phyloP scores from a whole-genome alignment of 1,140 invertebrate species.

The Tetramorium parvispinum region DNA sequence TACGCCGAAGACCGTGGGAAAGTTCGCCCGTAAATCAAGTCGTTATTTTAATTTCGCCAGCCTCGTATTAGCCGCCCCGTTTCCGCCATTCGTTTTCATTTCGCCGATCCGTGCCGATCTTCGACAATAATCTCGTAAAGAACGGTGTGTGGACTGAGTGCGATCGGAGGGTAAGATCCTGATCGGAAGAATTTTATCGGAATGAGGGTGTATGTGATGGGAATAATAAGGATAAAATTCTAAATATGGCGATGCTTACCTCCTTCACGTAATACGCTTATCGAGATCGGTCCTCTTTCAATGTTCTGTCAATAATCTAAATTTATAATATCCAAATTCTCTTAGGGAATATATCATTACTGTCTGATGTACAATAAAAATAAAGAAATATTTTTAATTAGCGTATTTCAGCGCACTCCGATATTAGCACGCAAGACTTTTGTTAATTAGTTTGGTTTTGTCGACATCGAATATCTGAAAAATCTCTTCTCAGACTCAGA shows the following conservation, averaged over 20 bases:
- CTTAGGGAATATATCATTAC: neutral
- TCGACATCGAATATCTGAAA: neutral
- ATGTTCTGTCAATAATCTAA: neutral
- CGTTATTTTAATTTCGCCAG: slow-evolving; percentile 78
- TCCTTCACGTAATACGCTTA: neutral
- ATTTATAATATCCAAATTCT: neutral
- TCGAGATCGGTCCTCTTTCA: neutral
- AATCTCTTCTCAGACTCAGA: neutral
- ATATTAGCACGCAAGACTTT: neutral
- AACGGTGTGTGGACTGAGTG: too few species aligned
- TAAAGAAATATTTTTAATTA: neutral
- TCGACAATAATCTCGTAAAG: slow-evolving; percentile 6
- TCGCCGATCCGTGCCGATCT: neutral
- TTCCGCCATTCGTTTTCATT: slow-evolving; percentile 53
- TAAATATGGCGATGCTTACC: neutral
- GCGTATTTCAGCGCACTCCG: neutral
- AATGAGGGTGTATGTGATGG: neutral
- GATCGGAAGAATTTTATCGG: slow-evolving; percentile 8
- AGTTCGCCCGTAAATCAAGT: slow-evolving; percentile 78
- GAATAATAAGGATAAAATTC: slow-evolving; percentile 4
- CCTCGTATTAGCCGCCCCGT: slow-evolving; percentile 33
- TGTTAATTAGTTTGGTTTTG: neutral
- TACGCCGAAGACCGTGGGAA: slow-evolving; percentile 72
- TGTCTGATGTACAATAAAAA: neutral
- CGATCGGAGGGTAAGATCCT: neutral